phyloP scores from a whole-genome alignment of 2,113 vertebrate species.

The Mormyrus lacerda region DNA sequence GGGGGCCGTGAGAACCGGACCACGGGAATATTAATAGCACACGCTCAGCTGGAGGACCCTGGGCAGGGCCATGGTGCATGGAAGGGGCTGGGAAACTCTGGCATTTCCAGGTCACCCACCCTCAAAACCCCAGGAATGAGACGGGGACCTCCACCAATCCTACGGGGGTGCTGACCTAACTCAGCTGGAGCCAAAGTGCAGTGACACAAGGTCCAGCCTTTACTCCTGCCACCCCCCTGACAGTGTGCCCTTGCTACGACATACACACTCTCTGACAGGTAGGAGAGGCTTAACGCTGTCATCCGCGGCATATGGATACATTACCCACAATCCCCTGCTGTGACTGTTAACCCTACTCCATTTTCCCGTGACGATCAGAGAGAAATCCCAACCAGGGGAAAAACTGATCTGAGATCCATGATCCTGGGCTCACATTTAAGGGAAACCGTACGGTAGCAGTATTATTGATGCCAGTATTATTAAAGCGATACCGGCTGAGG shows the following conservation, averaged over 20 bases:
- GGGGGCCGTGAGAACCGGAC: constrained; percentile 61
- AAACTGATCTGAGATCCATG: background rate
- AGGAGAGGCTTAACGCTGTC: background rate
- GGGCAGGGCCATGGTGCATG: constrained; percentile 46
- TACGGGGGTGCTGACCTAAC: background rate
- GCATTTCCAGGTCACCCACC: constrained; percentile 56
- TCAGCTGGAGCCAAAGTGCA: background rate
- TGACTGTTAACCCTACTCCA: constrained; percentile 2
- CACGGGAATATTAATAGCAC: constrained; percentile 41
- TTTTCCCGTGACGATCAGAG: background rate
- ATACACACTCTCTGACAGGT: background rate
- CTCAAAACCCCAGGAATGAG: constrained; percentile 35
- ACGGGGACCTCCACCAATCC: constrained; percentile 12
- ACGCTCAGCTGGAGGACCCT: constrained; percentile 23
- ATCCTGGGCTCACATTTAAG: background rate
- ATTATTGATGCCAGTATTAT: background rate
- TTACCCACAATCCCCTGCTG: constrained; percentile 14
- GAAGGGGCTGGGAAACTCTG: constrained; percentile 31
- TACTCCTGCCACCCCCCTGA: background rate
- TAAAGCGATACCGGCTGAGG: background rate
- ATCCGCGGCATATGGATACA: background rate
- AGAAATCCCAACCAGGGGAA: background rate
- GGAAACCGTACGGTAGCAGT: background rate
- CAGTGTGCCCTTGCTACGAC: background rate
- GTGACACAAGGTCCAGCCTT: background rate